Base-by-base conservation (phyloP, 2,797 vertebrate genomes). In the Gymnoscopelus braueri region DNA sequence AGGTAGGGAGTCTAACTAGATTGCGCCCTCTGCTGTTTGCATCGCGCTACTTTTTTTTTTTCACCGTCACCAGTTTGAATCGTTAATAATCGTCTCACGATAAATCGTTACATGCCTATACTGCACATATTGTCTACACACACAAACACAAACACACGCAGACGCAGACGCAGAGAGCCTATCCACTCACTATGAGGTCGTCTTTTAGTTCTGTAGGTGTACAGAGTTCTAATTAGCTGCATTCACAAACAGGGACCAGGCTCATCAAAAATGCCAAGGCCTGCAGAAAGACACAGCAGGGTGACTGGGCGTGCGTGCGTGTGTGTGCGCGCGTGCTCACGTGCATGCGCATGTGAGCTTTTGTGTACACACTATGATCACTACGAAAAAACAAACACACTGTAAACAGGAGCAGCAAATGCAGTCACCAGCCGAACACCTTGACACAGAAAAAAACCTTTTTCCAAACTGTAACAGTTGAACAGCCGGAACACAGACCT, bases 271-370 rank as follows among this genome's bases (percentile, higher is more conserved):
- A 88, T 86, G 81, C 88, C 75, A 78, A 88, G 88, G 86, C 88
- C 89, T 87, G 86, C 84, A 89, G 88, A 89, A 89, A 86, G 83
- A 83, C 89, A 87, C 90, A 91, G 90, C 90, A 87, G 90, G 89
- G 88, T 44, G 49, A 51, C n/a, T 51, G 49, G 12, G 49, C 3
- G 88, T 51, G 13, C n/a, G 13, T n/a, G 49, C 5, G 49, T 5
- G 49, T 12, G 49, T 14, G 49, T 51, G 24, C 13, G 55, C 32
- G 55, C 32, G 24, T 57, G 24, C 13, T 4, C 23, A 19, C 10
- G 4, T 54, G 53, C 23, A 19, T 11, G 54, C 26, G 54, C 3
- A 4, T 11, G 54, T 13, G 23, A 13, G 19, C 24, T 9, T 15
- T 23, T 13, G 54, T 29, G 65, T 19, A n/a, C 39, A 44, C 39